These are phyloP conservation scores for Camelus dromedarius DNA, from an alignment of 2,113 vertebrate genomes.

Conservation along the genomic window DNA sequence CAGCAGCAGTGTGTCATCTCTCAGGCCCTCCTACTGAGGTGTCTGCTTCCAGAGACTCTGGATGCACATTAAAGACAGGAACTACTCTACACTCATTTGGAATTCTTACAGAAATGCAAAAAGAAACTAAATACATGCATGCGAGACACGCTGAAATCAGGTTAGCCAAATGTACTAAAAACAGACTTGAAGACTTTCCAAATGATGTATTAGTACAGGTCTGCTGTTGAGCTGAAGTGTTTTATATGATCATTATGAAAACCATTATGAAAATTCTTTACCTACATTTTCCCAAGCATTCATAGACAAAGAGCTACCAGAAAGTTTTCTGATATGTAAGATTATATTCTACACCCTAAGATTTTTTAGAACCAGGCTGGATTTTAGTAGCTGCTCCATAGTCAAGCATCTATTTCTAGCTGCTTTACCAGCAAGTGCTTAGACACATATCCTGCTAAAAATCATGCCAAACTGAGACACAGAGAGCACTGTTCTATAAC, in stretches of 20 bases:
- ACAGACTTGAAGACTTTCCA: neutral
- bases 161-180: slow-evolving; percentile 1
- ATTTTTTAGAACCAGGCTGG: slow-evolving; percentile 7
- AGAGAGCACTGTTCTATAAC: slow-evolving; percentile 82
- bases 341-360: slow-evolving; percentile 45
- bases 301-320: slow-evolving; percentile 11
- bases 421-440: slow-evolving; percentile 80
- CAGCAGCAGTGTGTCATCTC: neutral
- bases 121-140: neutral
- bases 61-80: neutral
- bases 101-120: slow-evolving; percentile 26
- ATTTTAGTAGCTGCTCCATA: slow-evolving; percentile 72
- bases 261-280: neutral
- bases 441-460: slow-evolving; percentile 77
- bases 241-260: neutral
- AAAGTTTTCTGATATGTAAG: neutral
- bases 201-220: neutral
- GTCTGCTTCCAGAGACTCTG: neutral
- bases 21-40: neutral
- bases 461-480: slow-evolving; percentile 84
- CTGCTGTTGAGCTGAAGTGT: neutral
- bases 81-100: neutral
- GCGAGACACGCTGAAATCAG: slow-evolving; percentile 20
- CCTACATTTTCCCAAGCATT: neutral
- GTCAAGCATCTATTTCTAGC: slow-evolving; percentile 79